Conservation (phyloP, 2,797 vertebrate species). For the Pristis pectinata region DNA sequence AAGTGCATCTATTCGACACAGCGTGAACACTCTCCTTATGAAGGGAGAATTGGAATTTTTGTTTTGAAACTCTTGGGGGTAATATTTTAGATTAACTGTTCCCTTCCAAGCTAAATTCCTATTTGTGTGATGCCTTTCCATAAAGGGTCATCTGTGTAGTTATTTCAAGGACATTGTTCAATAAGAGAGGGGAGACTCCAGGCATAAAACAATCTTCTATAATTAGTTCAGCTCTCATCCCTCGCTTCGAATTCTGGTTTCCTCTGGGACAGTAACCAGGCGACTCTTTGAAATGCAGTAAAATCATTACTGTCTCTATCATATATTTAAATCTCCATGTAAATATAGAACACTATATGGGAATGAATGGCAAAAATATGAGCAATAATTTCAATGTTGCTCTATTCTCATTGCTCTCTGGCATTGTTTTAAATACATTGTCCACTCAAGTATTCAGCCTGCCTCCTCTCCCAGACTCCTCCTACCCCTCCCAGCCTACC, state of each 20-base stretch:
- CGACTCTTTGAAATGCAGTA: neutral
- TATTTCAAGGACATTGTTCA: constrained; percentile 33
- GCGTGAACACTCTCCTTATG: neutral
- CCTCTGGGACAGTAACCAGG: neutral
- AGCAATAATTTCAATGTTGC: neutral
- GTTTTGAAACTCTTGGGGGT: neutral
- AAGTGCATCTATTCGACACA: neutral
- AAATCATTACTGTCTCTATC: neutral
- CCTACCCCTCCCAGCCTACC: neutral
- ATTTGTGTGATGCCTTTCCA: neutral
- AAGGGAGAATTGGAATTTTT: neutral
- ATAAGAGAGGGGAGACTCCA: neutral
- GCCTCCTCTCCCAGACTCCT: neutral
- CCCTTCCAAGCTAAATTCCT: neutral
- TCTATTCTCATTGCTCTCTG: neutral
- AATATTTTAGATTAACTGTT: too few relatives aligned
- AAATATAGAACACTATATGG: too few relatives aligned
- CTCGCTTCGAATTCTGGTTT: neutral
- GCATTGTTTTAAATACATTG: neutral
- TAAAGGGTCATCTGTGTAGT: neutral
- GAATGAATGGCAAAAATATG: neutral
- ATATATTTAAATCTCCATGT: too few relatives aligned
- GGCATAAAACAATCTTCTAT: constrained; percentile 19
- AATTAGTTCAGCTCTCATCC: constrained; percentile 24
- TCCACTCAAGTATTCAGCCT: neutral